Base-by-base conservation (phyloP, 2,113 vertebrate species). In the Triplophysa dalaica region DNA sequence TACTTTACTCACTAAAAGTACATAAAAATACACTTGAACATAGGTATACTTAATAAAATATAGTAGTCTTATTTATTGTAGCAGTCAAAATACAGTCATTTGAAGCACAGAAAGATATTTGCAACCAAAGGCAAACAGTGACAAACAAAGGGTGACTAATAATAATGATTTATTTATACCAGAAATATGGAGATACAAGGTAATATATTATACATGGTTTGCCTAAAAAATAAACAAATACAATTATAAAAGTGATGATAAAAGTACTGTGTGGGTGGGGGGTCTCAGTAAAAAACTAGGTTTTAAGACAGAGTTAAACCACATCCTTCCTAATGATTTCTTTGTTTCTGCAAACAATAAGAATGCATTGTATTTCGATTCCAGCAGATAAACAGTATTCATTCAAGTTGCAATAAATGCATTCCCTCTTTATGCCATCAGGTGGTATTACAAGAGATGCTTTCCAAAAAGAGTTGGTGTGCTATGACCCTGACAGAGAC, bases 361-460 rank as follows among this genome's bases (percentile, higher is more conserved):
- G 58, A 8, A 41, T 60, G 7, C 52, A 56, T 41, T 14, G 2
- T 1, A 33, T 26, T 21, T 54, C 1, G 5, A 56, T 38, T 21
- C 14, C 21, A 21, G n/a, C 6, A 13, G 24, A 22, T 22, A 33
- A 38, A 19, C 1, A 29, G 29, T 17, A 43, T 75, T 1, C 8
- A 14, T 33, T 16, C 1, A 4, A 26, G 11, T 16, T 61, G 22
- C 22, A 14, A 26, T 41, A 52, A n/a, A 41, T 19, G 41, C 4
- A 56, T 48, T 75, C 70, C 33, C 58, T 22, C 6, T 8, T 68
- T 38, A 7, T 60, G 54, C 43, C 21, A 48, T 21, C 81, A 94
- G 93, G 93, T 4, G 93, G 93, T 12, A 94, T 94, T 76, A 94
- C 93, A 4, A 91, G 89, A 4, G 93, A 94, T 87, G 92, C 91